A percentile compares a stretch with the other conserved stretches of the same genome.
These are phyloP conservation scores for Drosophila cognata DNA, from an alignment of 2,888 invertebrate species.

Conservation along the genomic window DNA sequence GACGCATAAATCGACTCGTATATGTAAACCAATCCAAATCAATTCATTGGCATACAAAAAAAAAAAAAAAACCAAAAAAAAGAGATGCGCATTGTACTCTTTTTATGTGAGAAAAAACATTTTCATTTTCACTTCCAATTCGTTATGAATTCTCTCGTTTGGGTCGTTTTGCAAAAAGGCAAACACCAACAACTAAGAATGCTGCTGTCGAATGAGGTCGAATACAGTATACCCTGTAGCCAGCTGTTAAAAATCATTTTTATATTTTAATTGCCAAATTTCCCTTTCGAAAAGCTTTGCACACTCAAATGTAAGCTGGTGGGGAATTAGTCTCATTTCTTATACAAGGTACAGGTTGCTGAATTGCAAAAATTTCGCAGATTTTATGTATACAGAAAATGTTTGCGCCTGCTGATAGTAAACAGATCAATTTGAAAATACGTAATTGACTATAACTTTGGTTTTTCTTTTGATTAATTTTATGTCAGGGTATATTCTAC, in stretches of 20 bases:
- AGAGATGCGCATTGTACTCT: conserved; percentile 68
- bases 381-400: not conserved
- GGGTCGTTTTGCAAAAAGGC: conserved; percentile 32
- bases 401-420: not conserved
- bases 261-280: not conserved
- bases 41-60: conserved; percentile 35
- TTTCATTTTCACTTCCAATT: conserved; percentile 49
- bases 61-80: not conserved
- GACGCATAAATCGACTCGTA: conserved; percentile 46
- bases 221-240: not conserved
- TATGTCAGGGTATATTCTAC: not conserved
- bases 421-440: not conserved
- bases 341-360: not conserved
- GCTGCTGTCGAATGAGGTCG: not conserved
- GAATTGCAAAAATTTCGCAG: not conserved
- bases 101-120: conserved; percentile 34
- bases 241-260: not conserved
- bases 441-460: not conserved
- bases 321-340: not conserved
- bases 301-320: not conserved
- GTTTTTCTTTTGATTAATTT: not conserved
- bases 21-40: conserved; percentile 43
- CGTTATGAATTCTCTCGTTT: conserved; percentile 18
- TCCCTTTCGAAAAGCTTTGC: not conserved
- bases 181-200: conserved; percentile 1